Evolutionary conservation across 2,113 vertebrate species (phyloP), one percentile per base, ranked within the genome.

Genomic region (Bos indicus): DNA sequence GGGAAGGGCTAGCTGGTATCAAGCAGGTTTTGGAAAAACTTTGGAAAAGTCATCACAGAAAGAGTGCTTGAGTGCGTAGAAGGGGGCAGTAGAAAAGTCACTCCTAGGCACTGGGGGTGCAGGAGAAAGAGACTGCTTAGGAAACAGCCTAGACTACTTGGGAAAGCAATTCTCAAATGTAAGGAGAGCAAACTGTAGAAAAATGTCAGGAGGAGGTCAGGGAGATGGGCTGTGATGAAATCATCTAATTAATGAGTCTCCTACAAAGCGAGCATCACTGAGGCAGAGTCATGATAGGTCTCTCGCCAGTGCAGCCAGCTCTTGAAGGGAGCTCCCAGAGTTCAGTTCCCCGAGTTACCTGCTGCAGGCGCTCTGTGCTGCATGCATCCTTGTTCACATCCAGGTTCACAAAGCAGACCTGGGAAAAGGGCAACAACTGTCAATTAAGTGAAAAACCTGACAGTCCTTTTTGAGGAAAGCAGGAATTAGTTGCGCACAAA

Each of bases 331-430:
- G 30, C 25, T 74, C 33, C 87, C 0, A 2, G 43, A n/a, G 85
- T 7, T 6, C 1, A 60, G 74, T 33, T 21, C 28, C 25, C 85
- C 97, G 13, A 90, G 21, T 98, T 99, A 99, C 99, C 99, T 99
- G 98, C 86, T 98, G 98, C 88, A 99, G 97, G 95, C 98, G 98
- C 86, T 99, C 99, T 13, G 99, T 98, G 0, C 95, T 99, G 90
- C 97, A 98, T 14, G 99, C 99, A 80, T 98, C 98, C 96, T 99
- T 99, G 95, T 98, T 98, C 83, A 98, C 99, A 96, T 99, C 99
- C 97, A 99, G 98, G 97, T 99, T 99, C 95, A 99, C 99, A 98
- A 99, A 99, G 98, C 99, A 99, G 96, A 99, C 99, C 99, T 99
- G 98, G 2, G 36, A 43, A 64, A 90, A 64, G 57, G 26, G 17